These are phyloP conservation scores for Isurus oxyrinchus DNA, from an alignment of 2,113 vertebrate species.

Conservation along the genomic window DNA sequence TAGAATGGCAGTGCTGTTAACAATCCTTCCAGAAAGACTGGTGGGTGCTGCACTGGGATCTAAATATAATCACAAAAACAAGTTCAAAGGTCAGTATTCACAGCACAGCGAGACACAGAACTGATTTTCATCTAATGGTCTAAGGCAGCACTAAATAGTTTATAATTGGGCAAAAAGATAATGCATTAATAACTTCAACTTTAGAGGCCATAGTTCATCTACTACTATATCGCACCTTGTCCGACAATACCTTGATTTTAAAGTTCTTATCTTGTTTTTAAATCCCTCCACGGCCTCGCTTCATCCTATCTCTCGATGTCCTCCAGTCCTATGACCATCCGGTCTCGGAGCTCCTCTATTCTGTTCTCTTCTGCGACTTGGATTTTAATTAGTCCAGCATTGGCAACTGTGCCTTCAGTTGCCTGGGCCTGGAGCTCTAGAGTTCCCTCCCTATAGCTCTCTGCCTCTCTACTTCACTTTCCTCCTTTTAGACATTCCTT, in stretches of 20 bases:
- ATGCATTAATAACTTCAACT: not conserved
- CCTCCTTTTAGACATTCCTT: not conserved
- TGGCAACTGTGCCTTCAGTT: not conserved
- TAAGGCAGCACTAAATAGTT: not conserved
- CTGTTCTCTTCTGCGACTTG: not conserved
- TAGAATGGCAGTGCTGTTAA: conserved; percentile 72
- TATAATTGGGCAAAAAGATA: not conserved
- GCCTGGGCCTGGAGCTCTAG: not conserved
- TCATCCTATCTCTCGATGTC: not conserved
- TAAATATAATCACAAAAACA: conserved; percentile 49
- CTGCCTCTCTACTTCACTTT: not conserved
- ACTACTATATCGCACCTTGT: not conserved
- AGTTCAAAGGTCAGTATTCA: not conserved
- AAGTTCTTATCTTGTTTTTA: not conserved
- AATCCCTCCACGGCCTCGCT: not conserved
- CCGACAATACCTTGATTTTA: not conserved
- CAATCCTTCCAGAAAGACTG: conserved; percentile 70
- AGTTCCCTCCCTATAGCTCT: not conserved
- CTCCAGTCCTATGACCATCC: not conserved
- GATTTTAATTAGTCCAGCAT: not conserved
- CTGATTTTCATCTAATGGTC: not conserved
- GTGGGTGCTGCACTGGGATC: conserved; percentile 77
- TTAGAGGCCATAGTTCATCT: not conserved
- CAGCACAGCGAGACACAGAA: not conserved
- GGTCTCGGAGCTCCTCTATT: not conserved